Conservation (phyloP, 2,888 invertebrate species). For the Diogma glabrata region DNA sequence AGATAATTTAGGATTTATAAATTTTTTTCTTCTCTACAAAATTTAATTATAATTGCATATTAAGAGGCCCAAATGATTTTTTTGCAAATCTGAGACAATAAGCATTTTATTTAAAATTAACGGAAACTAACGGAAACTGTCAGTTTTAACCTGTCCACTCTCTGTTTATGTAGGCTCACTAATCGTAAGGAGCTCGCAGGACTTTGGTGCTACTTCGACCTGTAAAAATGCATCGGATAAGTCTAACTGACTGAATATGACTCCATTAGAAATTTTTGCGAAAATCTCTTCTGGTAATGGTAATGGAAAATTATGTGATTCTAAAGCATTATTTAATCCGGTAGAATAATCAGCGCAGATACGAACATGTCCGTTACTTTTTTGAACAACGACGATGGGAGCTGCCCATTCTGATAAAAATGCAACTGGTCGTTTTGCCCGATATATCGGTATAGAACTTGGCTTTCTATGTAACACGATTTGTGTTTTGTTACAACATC, state of each 20-base stretch:
- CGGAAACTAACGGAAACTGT: no score
- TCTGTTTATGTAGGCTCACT: no score
- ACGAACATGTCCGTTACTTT: conserved; percentile 17
- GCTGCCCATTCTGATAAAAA: conserved; percentile 18
- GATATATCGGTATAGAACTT: conserved; percentile 16
- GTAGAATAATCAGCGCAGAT: conserved; percentile 21
- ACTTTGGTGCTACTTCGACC: conserved; percentile 18
- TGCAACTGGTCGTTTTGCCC: conserved; percentile 19
- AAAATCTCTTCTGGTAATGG: no score
- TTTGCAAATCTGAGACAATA: no score
- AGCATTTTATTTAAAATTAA: no score
- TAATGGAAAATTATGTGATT: conserved; percentile 19
- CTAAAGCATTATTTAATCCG: conserved; percentile 18
- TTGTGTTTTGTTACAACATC: conserved; percentile 17
- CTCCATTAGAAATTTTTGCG: conserved; percentile 15
- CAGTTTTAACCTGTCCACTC: no score
- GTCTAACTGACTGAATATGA: conserved; percentile 17
- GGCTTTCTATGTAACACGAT: not conserved
- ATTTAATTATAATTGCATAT: no score
- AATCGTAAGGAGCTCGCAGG: conserved; percentile 17
- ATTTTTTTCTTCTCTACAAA: no score
- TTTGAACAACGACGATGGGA: conserved; percentile 18
- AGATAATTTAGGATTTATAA: no score
- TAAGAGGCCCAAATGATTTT: no score
- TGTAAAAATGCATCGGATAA: conserved; percentile 20